Evolutionary conservation across 2,113 vertebrate species (phyloP), one percentile per base, ranked within the genome.

Genomic region (Tylochromis polylepis): DNA sequence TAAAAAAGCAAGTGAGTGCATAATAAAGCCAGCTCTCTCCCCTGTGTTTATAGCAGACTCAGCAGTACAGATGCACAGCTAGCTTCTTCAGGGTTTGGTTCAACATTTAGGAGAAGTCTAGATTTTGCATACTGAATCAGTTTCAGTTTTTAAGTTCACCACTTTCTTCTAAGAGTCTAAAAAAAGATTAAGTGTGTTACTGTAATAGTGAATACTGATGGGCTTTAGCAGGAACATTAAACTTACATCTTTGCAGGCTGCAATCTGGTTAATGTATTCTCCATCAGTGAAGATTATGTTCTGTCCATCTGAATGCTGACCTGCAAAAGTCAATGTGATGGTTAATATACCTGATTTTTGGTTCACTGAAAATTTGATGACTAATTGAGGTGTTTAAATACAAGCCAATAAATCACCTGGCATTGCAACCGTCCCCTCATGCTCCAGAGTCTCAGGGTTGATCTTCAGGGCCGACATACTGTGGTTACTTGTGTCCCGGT

Each of bases 281-380:
- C 99, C 99, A 93, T 99, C 99, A 79, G 98, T 99, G 91, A 99
- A 99, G 89, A 99, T 96, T 80, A 99, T 99, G 94, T 99, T 99
- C 94, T 99, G 98, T 77, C 98, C 98, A 84, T 99, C 98, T 88
- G 97, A 95, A 87, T 98, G 97, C 94, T 97, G 97, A 95, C 98
- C 98, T 99, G 87, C 57, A 85, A 90, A 12, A 84, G 65, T 49
- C 5, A 70, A 70, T 14, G 46, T 5, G 11, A 34, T 49, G 58
- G 43, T 91, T 27, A 87, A 85, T 51, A 67, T 14, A 20, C 2
- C 1, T 14, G n/a, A 51, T 18, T 60, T 55, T 77, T 53, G 24
- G 11, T 58, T 29, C 18, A 9, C 14, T 53, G 24, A 10, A 18
- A 20, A 20, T 70, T 14, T 41, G 3, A 18, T 24, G 8, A 18